Evolutionary conservation across 2,113 vertebrate genomes (phyloP), one percentile per base, ranked within the genome.

Genomic region (Callaeas wilsoni): DNA sequence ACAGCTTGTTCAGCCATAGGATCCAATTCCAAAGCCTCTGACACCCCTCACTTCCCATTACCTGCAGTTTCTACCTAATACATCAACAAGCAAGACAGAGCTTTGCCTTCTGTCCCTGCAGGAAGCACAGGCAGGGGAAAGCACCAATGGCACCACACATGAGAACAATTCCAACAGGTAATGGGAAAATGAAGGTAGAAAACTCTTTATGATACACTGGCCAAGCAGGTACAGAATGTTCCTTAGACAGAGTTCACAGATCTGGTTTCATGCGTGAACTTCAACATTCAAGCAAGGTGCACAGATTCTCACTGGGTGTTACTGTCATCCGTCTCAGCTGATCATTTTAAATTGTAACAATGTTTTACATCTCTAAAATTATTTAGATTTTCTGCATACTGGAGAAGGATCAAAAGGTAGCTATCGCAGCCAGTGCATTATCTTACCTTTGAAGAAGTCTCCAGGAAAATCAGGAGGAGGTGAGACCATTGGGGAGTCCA

Each of bases 381-480:
- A 80, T 57, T 84, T 67, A n/a, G 7, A 67, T 78, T 84, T 92
- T 74, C 39, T 89, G 39, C 35, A 16, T 12, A 10, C 5, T n/a
- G 21, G 27, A 87, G 74, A 73, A 65, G 1, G 6, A 91, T 27
- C 42, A 76, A 71, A 86, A 89, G 13, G 16, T 0, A 88, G 64
- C 33, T 19, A 7, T 7, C 46, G 5, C 22, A 84, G 14, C 29
- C 67, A 73, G 52, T 9, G 29, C 60, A 37, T 57, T 56, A 37
- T 9, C 29, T 86, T 96, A 99, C 99, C 99, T 99, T 99, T 99
- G 95, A 99, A 99, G 97, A 99, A 99, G 97, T 99, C 99, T 62
- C 99, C 99, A 90, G 98, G 98, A 94, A 99, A 99, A 93, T 99
- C 97, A 65, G 98, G 97, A 86, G 99, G 99, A 3, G 99, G 99